phyloP scores from a whole-genome alignment of 2,888 invertebrate genomes.

The Phyto melanocephala region DNA sequence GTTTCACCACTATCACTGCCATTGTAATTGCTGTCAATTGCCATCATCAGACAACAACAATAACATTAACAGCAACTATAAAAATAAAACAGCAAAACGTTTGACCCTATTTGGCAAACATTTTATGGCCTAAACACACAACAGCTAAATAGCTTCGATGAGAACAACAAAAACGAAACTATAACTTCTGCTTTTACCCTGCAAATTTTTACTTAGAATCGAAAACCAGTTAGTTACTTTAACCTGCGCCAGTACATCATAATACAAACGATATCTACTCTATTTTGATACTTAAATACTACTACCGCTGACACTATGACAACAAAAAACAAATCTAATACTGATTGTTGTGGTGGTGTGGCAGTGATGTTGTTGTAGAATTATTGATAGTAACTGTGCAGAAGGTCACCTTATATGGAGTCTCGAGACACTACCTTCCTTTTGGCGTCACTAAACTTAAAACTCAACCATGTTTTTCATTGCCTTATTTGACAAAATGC shows the following conservation, averaged over 20 bases:
- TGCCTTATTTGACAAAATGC: conserved; percentile 64
- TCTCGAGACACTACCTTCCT: conserved; percentile 57
- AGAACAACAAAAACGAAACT: conserved; percentile 5
- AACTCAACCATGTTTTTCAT: conserved; percentile 58
- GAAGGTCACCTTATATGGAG: conserved; percentile 56
- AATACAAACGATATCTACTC: conserved; percentile 6
- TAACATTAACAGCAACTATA: conserved; percentile 3
- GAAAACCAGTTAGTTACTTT: conserved; percentile 53
- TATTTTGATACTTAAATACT: neutral
- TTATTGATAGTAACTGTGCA: conserved; percentile 46
- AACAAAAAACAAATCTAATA: neutral
- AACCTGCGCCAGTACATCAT: conserved; percentile 12
- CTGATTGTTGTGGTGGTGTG: neutral
- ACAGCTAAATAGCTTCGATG: neutral
- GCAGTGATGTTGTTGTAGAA: conserved; percentile 7
- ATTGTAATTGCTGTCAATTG: conserved; percentile 22
- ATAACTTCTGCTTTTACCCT: conserved; percentile 49
- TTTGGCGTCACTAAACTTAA: conserved; percentile 59
- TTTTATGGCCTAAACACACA: conserved; percentile 32
- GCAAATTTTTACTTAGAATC: conserved; percentile 6
- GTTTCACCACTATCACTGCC: neutral
- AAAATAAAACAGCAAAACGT: conserved; percentile 25
- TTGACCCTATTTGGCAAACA: conserved; percentile 61
- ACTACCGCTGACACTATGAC: neutral
- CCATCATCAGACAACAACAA: conserved; percentile 13